Evolutionary conservation across 2,797 vertebrate species (phyloP).

Genomic region (Typhlichthys eigenmanni): DNA sequence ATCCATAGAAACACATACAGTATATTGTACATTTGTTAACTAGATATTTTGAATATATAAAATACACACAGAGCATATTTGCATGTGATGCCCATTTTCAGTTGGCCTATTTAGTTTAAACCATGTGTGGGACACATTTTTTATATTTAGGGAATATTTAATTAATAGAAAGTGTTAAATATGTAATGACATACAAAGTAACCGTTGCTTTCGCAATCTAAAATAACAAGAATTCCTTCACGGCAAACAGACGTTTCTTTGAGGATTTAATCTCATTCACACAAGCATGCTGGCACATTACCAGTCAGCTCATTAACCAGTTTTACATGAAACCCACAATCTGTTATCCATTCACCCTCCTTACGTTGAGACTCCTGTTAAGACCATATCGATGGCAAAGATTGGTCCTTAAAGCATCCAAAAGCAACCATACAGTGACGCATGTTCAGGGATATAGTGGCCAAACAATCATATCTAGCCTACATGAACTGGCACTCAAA

Average conservation of each 20-base stretch:
- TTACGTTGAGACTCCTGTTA: conserved; percentile 38
- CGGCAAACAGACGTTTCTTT: conserved; percentile 7
- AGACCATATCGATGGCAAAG: conserved; percentile 45
- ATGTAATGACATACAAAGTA: too few species aligned
- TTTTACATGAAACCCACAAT: conserved; percentile 41
- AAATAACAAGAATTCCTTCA: conserved; percentile 2
- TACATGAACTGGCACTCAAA: conserved; percentile 27
- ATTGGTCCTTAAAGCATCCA: conserved; percentile 29
- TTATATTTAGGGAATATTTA: too few species aligned
- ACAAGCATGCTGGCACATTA: conserved; percentile 15
- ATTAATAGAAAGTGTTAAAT: too few species aligned
- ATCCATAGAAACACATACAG: neutral
- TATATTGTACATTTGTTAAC: neutral
- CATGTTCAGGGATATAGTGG: conserved; percentile 19
- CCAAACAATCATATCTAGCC: conserved; percentile 30
- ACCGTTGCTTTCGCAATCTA: neutral
- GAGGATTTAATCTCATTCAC: conserved; percentile 4
- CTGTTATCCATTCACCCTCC: conserved; percentile 51
- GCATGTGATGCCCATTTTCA: too few species aligned
- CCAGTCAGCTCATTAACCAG: conserved; percentile 37
- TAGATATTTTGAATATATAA: too few species aligned
- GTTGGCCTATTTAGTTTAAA: too few species aligned
- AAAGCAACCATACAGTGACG: conserved; percentile 28
- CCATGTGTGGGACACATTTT: too few species aligned
- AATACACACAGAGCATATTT: too few species aligned